Percentiles rank a stretch among this genome's conserved stretches.
Evolutionary conservation across 1,140 invertebrate species (phyloP).

Genomic region (Neodiprion virginianus): DNA sequence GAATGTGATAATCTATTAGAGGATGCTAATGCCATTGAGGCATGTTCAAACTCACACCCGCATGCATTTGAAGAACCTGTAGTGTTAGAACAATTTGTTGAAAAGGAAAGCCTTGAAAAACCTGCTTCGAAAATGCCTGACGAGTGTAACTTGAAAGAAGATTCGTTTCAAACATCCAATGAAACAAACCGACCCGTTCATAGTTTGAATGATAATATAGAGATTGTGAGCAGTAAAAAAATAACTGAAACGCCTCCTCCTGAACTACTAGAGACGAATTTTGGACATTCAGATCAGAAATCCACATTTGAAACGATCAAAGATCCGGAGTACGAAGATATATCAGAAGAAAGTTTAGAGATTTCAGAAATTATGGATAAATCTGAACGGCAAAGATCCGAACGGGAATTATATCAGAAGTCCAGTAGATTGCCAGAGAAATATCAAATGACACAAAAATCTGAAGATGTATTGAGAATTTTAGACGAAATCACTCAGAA

Average conservation of each 20-base stretch:
- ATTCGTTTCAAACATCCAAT: background rate
- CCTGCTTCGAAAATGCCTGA: background rate
- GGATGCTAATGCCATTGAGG: background rate
- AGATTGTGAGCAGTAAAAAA: background rate
- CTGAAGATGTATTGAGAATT: conserved; percentile 47
- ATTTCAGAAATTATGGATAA: conserved; percentile 56
- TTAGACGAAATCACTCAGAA: conserved; percentile 48
- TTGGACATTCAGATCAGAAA: background rate
- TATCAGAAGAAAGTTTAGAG: conserved; percentile 58
- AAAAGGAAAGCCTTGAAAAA: background rate
- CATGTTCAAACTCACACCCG: background rate
- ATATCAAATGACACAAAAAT: conserved; percentile 42
- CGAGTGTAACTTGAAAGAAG: background rate
- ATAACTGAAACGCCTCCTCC: background rate
- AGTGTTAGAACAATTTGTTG: background rate
- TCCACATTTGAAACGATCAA: conserved; percentile 20
- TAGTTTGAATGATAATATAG: background rate
- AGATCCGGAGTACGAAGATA: conserved; percentile 58
- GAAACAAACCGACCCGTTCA: background rate
- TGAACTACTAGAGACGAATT: conserved; percentile 5
- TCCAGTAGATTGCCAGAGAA: conserved; percentile 39
- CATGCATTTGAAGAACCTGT: background rate
- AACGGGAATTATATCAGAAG: conserved; percentile 36
- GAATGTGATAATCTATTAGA: background rate
- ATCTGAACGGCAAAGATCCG: conserved; percentile 31